Conservation (phyloP, 2,113 vertebrate genomes). For the Misgurnus anguillicaudatus region DNA sequence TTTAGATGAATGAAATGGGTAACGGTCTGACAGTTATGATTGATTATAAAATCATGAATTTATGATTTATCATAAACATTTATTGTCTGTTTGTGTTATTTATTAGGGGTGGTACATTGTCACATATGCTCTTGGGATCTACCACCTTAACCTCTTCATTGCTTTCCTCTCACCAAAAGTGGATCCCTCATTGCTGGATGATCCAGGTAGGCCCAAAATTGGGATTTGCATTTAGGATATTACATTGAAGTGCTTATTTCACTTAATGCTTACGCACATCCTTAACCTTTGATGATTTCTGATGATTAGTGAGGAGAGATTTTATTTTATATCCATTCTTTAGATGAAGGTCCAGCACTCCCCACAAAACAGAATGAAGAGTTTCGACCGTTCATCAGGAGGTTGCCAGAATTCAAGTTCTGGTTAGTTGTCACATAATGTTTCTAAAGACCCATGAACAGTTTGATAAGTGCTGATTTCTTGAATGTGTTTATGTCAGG, state of each 20-base stretch:
- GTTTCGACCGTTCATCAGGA: conserved; percentile 96
- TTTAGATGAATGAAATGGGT: too few species aligned
- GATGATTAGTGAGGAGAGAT: background rate
- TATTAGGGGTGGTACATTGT: conserved; percentile 83
- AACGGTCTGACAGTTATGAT: background rate
- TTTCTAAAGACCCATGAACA: background rate
- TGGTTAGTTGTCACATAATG: conserved; percentile 79
- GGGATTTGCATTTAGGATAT: background rate
- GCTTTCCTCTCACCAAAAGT: conserved; percentile 84
- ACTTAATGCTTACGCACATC: background rate
- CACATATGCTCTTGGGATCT: conserved; percentile 82
- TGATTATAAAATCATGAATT: background rate
- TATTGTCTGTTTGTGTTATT: conserved; percentile 48
- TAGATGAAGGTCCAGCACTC: conserved; percentile 94
- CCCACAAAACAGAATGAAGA: conserved; percentile 99
- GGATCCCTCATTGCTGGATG: conserved; percentile 80
- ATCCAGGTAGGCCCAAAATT: conserved; percentile 67
- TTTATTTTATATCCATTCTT: background rate
- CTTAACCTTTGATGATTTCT: background rate
- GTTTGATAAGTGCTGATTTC: too few species aligned
- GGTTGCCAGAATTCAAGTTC: conserved; percentile 98
- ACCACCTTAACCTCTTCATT: conserved; percentile 83
- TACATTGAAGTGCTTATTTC: background rate
- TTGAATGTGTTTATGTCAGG: too few species aligned
- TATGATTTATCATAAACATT: background rate